Conservation (phyloP, 1,140 invertebrate genomes). For the Helicoverpa zea region DNA sequence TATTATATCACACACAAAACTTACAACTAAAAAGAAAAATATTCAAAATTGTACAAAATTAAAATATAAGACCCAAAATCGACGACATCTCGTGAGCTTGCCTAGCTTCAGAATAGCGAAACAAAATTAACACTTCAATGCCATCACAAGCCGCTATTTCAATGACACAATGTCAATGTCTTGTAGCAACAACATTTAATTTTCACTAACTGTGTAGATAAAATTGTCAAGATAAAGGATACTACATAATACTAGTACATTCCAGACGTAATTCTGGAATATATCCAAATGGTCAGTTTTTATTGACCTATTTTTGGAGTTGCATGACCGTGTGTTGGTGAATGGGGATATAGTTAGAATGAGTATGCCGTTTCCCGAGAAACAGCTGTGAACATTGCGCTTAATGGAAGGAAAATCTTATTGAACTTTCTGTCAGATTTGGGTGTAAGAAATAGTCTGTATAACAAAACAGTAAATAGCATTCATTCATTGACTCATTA, state of each 20-base stretch:
- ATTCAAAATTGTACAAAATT: slow-evolving; percentile 19
- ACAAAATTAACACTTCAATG: slow-evolving; percentile 24
- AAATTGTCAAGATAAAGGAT: slow-evolving; percentile 23
- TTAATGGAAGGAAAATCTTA: neutral
- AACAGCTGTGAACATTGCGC: neutral
- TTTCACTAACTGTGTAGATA: neutral
- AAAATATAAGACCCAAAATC: neutral
- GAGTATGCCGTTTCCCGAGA: slow-evolving; percentile 32
- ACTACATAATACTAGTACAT: slow-evolving; percentile 34
- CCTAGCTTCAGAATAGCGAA: slow-evolving; percentile 25
- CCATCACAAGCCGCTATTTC: slow-evolving; percentile 23
- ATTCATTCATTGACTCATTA: no score
- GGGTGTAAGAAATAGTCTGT: no score
- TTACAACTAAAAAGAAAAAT: neutral
- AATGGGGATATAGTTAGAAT: slow-evolving; percentile 44
- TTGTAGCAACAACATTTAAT: neutral
- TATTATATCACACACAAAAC: neutral
- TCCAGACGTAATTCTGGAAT: slow-evolving; percentile 44
- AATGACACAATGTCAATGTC: slow-evolving; percentile 35
- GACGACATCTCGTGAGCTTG: neutral
- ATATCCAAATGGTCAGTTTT: slow-evolving; percentile 44
- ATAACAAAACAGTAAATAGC: no score
- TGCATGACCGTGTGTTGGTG: slow-evolving; percentile 47
- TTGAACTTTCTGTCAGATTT: neutral
- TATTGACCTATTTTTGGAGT: slow-evolving; percentile 58